Base-by-base conservation (phyloP, 2,797 vertebrate species). In the Helarctos malayanus region DNA sequence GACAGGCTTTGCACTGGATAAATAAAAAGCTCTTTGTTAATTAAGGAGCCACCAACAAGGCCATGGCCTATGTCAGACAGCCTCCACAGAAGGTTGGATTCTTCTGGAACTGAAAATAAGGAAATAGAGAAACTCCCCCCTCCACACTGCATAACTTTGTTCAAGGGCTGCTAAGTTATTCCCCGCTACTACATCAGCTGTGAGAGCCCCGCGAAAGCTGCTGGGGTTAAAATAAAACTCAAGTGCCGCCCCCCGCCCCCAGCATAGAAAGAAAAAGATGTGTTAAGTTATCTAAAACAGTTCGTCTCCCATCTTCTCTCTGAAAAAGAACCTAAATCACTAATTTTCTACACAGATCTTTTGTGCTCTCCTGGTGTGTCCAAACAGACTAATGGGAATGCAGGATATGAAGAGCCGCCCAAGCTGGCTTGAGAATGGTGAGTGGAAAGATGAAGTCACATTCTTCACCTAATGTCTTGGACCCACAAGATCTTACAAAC, bases 21-120 rank as follows among this genome's bases (percentile, higher is more conserved):
- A 97, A 98, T 97, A 98, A 97, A 98, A 98, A 97, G 45, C 84
- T 92, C 96, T 98, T 97, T 98, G 97, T 98, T 96, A 95, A 97
- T 97, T 97, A 97, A 95, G 85, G 88, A 97, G 93, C 68, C 95
- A 95, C 96, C 11, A 38, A 97, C 95, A 97, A 97, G 97, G 95
- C 97, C 95, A 89, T 83, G 94, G 95, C 92, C 96, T 95, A 56
- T 97, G 94, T 97, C 93, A 97, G 95, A 93, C 97, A 95, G 95
- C 93, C 91, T 84, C 90, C 97, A 97, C 94, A 98, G 94, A 97
- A 95, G 93, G 87, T 96, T 96, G 92, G 94, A 97, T 97, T 98
- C 97, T 98, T 98, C 95, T 97, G 95, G 85, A 95, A 97, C 78
- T 95, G 88, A 96, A 98, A 97, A 97, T 96, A 98, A 97, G 97